A percentile compares a stretch with the other conserved stretches of the same genome.
Evolutionary conservation across 2,888 invertebrate genomes (phyloP).

Genomic region (Hirtodrosophila trivittata): DNA sequence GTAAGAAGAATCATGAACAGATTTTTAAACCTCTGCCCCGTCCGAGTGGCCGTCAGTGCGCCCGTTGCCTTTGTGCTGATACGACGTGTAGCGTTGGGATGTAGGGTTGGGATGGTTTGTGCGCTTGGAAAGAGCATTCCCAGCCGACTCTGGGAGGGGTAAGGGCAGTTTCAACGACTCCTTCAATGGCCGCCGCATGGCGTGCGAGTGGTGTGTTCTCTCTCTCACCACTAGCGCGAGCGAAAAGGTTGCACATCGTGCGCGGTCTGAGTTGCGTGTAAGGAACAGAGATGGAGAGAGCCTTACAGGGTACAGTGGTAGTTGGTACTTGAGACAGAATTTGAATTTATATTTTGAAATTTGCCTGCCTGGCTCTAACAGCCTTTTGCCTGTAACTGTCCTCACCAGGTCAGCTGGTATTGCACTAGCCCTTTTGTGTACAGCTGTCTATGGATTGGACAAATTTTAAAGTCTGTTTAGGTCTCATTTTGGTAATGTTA

Average conservation of each 20-base stretch:
- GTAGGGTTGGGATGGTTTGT: neutral
- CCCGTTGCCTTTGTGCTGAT: conserved; percentile 3
- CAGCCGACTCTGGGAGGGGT: conserved; percentile 26
- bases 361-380: conserved; percentile 17
- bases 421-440: conserved; percentile 38
- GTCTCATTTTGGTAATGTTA: too few species aligned
- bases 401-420: conserved; percentile 12
- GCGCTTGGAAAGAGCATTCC: conserved; percentile 8
- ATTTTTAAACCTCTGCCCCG: conserved; percentile 52
- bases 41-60: conserved; percentile 13
- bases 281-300: conserved; percentile 29
- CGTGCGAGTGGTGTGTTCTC: conserved; percentile 35
- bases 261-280: conserved; percentile 2
- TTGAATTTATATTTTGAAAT: conserved; percentile 21
- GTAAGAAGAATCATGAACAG: conserved; percentile 50
- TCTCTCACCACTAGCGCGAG: conserved; percentile 29
- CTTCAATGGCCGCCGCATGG: conserved; percentile 67
- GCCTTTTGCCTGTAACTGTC: conserved; percentile 15
- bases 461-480: too few species aligned
- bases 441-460: conserved; percentile 50
- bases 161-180: conserved; percentile 46
- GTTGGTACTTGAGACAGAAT: conserved; percentile 22
- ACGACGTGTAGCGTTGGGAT: conserved; percentile 9
- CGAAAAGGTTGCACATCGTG: conserved; percentile 43
- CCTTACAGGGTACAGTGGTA: conserved; percentile 45